A percentile compares a stretch with the other conserved stretches of the same genome.
Conservation (phyloP, 2,113 vertebrate genomes). For the Ceyx melanurus region DNA sequence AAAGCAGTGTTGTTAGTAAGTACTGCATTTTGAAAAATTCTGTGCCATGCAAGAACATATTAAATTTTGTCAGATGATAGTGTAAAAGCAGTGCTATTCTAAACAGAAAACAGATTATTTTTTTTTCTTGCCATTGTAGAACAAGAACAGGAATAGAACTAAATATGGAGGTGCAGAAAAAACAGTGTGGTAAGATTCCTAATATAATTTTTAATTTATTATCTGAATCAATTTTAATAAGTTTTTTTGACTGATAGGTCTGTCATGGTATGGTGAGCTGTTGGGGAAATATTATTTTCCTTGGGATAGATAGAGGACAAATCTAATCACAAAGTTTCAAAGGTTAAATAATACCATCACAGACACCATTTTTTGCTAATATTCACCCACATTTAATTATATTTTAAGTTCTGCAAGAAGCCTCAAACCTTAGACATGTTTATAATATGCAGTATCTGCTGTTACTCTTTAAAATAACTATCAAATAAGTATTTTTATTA, state of each 20-base stretch:
- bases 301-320: not conserved
- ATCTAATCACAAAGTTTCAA: not conserved
- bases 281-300: not conserved
- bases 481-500: not conserved
- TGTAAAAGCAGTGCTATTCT: not conserved
- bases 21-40: not conserved
- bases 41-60: not conserved
- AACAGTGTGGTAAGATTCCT: constrained; percentile 67
- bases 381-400: not conserved
- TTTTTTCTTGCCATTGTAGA: constrained; percentile 48
- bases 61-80: not conserved
- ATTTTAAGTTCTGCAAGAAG: not conserved
- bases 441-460: not conserved
- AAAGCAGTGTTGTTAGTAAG: not conserved
- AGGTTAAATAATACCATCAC: not conserved
- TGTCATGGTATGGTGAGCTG: not conserved
- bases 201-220: not conserved
- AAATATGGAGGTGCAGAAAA: constrained; percentile 69
- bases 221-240: not conserved
- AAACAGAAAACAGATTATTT: not conserved
- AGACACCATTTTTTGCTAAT: not conserved
- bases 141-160: constrained; percentile 6
- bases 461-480: not conserved
- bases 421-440: not conserved
- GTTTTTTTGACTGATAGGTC: not conserved